Conservation (phyloP, 2,797 vertebrate species). For the Sphaeramia orbicularis region DNA sequence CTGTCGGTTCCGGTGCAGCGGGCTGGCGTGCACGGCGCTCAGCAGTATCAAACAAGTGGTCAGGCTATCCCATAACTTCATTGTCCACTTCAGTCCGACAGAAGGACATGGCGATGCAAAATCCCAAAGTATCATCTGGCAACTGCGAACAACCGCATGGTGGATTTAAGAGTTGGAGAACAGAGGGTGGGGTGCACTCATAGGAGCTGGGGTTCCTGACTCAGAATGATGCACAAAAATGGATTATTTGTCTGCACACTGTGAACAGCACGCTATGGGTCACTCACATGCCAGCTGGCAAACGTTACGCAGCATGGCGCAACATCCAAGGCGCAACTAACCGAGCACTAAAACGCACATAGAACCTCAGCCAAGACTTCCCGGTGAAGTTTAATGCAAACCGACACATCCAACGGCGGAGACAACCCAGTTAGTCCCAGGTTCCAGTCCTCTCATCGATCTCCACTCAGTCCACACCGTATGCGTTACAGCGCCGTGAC, state of each 20-base stretch:
- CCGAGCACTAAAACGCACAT: slow-evolving; percentile 9
- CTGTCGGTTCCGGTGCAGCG: slow-evolving; percentile 39
- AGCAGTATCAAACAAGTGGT: slow-evolving; percentile 81
- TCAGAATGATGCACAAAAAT: neutral
- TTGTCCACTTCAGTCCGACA: slow-evolving; percentile 74
- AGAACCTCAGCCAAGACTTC: neutral
- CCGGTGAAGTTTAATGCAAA: slow-evolving; percentile 18
- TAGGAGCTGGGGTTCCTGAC: slow-evolving; percentile 1
- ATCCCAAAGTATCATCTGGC: slow-evolving; percentile 56
- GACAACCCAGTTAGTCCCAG: slow-evolving; percentile 1
- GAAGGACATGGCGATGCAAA: slow-evolving; percentile 68
- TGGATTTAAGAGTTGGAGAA: neutral
- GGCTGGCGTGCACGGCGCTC: slow-evolving; percentile 61
- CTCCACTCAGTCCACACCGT: slow-evolving; percentile 11
- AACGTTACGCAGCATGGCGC: slow-evolving; percentile 16
- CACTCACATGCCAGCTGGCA: slow-evolving; percentile 23
- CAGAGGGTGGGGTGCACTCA: neutral
- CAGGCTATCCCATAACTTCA: slow-evolving; percentile 85
- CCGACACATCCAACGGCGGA: slow-evolving; percentile 4
- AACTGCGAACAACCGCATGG: slow-evolving; percentile 4
- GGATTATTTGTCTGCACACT: neutral
- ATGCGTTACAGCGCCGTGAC: slow-evolving; percentile 1
- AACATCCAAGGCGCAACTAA: slow-evolving; percentile 40
- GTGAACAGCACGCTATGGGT: slow-evolving; percentile 9
- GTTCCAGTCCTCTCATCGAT: slow-evolving; percentile 1